phyloP scores from a whole-genome alignment of 1,140 invertebrate genomes.

The Mya arenaria region DNA sequence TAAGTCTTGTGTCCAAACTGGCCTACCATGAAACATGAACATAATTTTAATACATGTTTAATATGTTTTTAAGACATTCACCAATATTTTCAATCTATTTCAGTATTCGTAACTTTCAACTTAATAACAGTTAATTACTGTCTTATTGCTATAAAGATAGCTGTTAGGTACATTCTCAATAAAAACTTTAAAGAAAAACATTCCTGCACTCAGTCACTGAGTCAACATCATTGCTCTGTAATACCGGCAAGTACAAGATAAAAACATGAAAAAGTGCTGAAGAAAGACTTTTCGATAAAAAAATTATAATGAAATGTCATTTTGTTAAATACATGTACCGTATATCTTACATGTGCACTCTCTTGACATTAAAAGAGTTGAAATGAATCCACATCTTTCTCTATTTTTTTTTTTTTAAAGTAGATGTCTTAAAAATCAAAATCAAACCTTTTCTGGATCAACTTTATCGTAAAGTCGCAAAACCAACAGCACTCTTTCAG shows the following conservation, averaged over 20 bases:
- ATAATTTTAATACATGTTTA: not conserved
- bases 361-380: not conserved
- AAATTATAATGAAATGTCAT: not conserved
- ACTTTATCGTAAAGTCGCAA: conserved; percentile 98
- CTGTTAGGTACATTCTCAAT: not conserved
- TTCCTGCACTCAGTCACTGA: no score
- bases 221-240: no score
- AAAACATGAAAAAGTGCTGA: no score
- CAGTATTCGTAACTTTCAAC: not conserved
- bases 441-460: conserved; percentile 89
- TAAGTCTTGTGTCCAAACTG: not conserved
- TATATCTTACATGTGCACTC: not conserved
- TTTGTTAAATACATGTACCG: not conserved
- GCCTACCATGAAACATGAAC: not conserved
- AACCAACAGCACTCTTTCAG: conserved; percentile 94
- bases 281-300: no score
- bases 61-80: not conserved
- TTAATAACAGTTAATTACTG: not conserved
- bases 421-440: not conserved
- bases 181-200: no score
- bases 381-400: not conserved
- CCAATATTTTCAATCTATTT: not conserved
- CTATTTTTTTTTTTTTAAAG: not conserved
- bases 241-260: no score
- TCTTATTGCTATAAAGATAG: not conserved